Base-by-base conservation (phyloP, 2,113 vertebrate genomes). In the Tor tambroides region DNA sequence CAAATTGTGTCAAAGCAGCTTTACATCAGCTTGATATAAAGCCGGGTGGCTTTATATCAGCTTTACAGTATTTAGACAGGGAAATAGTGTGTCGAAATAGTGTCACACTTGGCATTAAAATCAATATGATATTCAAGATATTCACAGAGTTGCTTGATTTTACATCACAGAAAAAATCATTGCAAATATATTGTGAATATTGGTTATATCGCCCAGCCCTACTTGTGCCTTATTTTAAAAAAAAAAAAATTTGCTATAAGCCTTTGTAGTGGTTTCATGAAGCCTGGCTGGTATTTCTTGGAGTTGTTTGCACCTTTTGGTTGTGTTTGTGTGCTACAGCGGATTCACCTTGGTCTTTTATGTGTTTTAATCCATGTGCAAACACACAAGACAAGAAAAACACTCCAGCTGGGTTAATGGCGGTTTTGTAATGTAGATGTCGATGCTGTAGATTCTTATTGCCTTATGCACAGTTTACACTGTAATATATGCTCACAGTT, bases 281-380 rank as follows among this genome's bases (percentile, higher is more conserved):
- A 26, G 15, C 9, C 80, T 21, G 38, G n/a, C 80, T 83, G 38
- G 63, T 83, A 28, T 83, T 83, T 69, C 80, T 69, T 82, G 59
- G 38, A 69, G 61, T 49, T 83, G 63, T 83, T 69, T 83, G 80
- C 80, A 83, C 26, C 2, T 71, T 69, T 71, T 83, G 41, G 81
- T 32, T 71, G 46, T 67, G n/a, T 81, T 56, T 81, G 56, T 84
- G 86, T 83, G 80, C 30, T 23, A 51, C 41, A 26, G 35, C 17
- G 8, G n/a, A 28, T 67, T 43, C n/a, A 49, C 38, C 26, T 69
- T 5, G 3, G 41, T 78, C 49, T 19, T 61, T 1, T 78, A 54
- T 38, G 59, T 69, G 67, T 63, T 65, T 77, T n/a, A 5, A 63
- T 78, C n/a, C 51, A 7, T 77, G 41, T 75, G 72, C 80, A 82